Percentiles rank a stretch among this genome's conserved stretches.
Evolutionary conservation across 2,888 invertebrate genomes (phyloP).

Genomic region (Pherbina coryleti): DNA sequence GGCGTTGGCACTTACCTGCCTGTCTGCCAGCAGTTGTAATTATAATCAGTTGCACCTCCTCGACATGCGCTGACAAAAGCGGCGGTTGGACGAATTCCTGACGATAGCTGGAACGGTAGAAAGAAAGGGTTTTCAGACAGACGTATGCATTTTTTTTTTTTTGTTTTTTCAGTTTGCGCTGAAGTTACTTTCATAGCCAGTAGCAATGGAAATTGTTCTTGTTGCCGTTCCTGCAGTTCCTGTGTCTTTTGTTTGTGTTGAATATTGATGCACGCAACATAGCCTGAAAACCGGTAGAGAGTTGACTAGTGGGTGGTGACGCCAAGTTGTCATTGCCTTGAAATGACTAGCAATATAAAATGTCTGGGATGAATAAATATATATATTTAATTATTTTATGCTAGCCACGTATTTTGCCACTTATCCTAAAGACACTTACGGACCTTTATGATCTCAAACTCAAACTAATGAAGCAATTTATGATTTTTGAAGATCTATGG

Average conservation of each 20-base stretch:
- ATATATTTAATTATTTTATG: too few species aligned
- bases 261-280: conserved; percentile 11
- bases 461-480: too few species aligned
- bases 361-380: too few species aligned
- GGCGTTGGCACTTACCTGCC: conserved; percentile 48
- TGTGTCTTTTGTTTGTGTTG: not conserved
- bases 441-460: too few species aligned
- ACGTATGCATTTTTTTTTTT: not conserved
- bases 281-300: not conserved
- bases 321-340: too few species aligned
- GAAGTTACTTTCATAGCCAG: conserved; percentile 38
- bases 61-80: conserved; percentile 35
- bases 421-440: too few species aligned
- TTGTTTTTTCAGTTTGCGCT: not conserved
- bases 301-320: too few species aligned
- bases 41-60: conserved; percentile 63
- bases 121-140: not conserved
- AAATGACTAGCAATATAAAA: too few species aligned
- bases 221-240: not conserved
- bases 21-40: conserved; percentile 66
- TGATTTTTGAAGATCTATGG: too few species aligned
- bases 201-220: not conserved
- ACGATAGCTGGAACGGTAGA: not conserved
- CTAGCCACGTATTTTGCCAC: too few species aligned
- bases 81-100: not conserved